A percentile compares a stretch with the other conserved stretches of the same genome.
These are phyloP conservation scores for Tromatobia lineatoria DNA, from an alignment of 2,888 invertebrate species.

Conservation along the genomic window DNA sequence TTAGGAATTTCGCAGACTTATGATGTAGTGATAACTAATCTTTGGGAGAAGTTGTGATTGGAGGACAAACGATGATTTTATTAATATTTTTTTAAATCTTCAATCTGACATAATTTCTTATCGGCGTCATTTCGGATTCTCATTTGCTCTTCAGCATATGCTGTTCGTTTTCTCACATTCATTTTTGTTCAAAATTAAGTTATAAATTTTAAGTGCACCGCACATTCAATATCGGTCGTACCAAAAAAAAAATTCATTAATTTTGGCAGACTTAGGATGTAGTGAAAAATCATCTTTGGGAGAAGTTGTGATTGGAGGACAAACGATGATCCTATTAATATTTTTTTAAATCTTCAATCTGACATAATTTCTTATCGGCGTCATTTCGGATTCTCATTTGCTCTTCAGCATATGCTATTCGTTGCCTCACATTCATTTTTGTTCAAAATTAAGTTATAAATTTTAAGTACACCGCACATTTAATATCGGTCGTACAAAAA, in stretches of 20 bases:
- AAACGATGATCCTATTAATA: conserved; percentile 39
- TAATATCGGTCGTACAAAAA: conserved; percentile 29
- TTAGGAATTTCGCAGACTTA: conserved; percentile 32
- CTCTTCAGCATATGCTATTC: conserved; percentile 33
- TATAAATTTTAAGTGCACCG: conserved; percentile 27
- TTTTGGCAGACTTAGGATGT: conserved; percentile 35
- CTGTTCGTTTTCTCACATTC: conserved; percentile 42
- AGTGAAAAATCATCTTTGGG: conserved; percentile 7
- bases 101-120: not conserved
- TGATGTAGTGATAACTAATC: conserved; percentile 10
- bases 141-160: conserved; percentile 24
- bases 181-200: conserved; percentile 17
- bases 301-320: conserved; percentile 2
- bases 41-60: conserved; percentile 1
- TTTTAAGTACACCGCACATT: conserved; percentile 26
- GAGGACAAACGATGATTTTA: conserved; percentile 40
- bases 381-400: not conserved
- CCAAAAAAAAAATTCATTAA: conserved; percentile 14
- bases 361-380: not conserved
- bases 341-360: too few species aligned
- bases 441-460: conserved; percentile 13
- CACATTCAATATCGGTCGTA: conserved; percentile 33
- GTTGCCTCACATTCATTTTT: conserved; percentile 41
- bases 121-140: not conserved
- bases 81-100: too few species aligned